Evolutionary conservation across 2,797 vertebrate genomes (phyloP), one percentile per base, ranked within the genome.

Genomic region (Lepilemur ruficaudatus): DNA sequence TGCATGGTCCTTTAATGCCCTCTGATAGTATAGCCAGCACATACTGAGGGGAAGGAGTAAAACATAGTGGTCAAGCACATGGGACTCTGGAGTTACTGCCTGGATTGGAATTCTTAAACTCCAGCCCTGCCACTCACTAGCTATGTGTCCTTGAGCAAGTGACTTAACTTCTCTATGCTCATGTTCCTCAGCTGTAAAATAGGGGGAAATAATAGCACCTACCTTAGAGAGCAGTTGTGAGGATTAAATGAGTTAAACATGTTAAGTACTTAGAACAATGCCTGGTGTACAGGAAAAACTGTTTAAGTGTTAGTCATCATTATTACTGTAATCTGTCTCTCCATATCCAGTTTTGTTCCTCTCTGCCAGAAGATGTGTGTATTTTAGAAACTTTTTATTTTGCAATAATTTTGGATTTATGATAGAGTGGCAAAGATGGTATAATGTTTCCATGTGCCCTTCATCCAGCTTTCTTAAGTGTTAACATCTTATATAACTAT

Each of bases 341-440:
- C 23, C 32, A 48, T 17, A 48, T 93, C 23, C 50, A 48, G 1
- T 94, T 93, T 76, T 35, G 13, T 41, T 89, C 10, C 43, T 93
- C 75, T 81, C 70, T 96, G 59, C 84, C 63, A 73, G 70, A 41
- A 38, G 41, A 43, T 55, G 48, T 8, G 9, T 59, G 38, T 13
- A 43, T n/a, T 78, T 82, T 92, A 38, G 55, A 72, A 63, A 57
- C 14, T n/a, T 78, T 83, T 90, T 76, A 63, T 85, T 92, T 85
- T 55, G 79, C 91, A 93, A 73, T 79, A 80, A 46, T 52, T 89
- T 81, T 43, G 69, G n/a, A 65, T 83, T 92, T 89, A 78, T 35
- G 41, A 46, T 89, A 94, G 41, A 72, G 8, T 76, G 67, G 23
- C 23, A 43, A 87, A 76, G 38, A 61, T 43, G 41, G 2, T 35